Percentiles rank a stretch among this genome's conserved stretches.
phyloP scores from a whole-genome alignment of 2,113 vertebrate genomes.

The Apodemus speciosus region DNA sequence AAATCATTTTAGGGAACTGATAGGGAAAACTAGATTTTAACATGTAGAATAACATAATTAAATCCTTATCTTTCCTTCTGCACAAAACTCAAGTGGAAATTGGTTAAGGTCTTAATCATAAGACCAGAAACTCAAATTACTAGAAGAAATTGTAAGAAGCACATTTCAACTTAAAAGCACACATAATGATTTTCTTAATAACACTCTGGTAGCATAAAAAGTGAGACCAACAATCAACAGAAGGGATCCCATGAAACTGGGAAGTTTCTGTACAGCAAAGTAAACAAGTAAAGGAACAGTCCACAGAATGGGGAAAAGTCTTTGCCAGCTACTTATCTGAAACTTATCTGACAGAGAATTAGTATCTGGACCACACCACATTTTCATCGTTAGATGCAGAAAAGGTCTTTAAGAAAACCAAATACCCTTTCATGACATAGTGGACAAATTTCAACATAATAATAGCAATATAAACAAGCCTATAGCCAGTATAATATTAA shows the following conservation, averaged over 20 bases:
- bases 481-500: not conserved
- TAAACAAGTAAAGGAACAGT: too few relatives aligned
- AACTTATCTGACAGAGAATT: not conserved
- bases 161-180: not conserved
- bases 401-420: not conserved
- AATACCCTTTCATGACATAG: not conserved
- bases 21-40: not conserved
- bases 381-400: not conserved
- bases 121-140: not conserved
- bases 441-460: not conserved
- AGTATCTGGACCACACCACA: not conserved
- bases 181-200: not conserved
- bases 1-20: too few relatives aligned
- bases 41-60: not conserved
- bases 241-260: not conserved
- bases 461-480: not conserved
- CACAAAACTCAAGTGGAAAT: not conserved
- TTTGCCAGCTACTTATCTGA: not conserved
- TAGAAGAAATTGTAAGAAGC: not conserved
- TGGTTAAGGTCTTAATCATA: not conserved
- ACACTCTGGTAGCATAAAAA: not conserved
- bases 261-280: not conserved
- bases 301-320: not conserved
- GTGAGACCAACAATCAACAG: not conserved
- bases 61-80: not conserved